Conservation (phyloP, 1,140 invertebrate genomes). For the Aricia agestis region DNA sequence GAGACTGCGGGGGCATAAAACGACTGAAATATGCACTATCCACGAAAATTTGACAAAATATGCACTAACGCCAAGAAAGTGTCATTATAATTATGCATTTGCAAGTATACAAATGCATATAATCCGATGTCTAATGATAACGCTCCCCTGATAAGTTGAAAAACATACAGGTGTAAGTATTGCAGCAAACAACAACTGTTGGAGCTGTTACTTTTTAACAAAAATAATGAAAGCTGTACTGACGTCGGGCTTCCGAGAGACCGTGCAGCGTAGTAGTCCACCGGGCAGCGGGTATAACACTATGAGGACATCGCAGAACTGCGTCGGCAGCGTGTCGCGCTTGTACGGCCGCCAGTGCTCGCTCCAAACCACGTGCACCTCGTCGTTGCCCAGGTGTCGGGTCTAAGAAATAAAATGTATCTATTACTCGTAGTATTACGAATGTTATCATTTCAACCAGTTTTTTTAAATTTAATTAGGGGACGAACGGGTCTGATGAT, state of each 20-base stretch:
- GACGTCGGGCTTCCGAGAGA: slow-evolving; percentile 91
- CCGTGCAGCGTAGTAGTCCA: slow-evolving; percentile 87
- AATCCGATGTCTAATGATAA: no score
- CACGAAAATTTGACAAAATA: no score
- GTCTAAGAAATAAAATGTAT: slow-evolving; percentile 77
- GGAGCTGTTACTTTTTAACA: not conserved
- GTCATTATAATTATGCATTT: no score
- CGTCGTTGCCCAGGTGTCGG: slow-evolving; percentile 97
- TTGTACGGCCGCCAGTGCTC: slow-evolving; percentile 97
- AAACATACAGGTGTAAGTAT: no score
- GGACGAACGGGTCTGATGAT: no score
- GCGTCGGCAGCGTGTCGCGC: slow-evolving; percentile 97
- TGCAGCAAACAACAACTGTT: no score
- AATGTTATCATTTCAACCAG: not conserved
- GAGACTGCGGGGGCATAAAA: no score
- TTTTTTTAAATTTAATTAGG: no score
- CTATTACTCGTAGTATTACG: not conserved
- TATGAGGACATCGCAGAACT: slow-evolving; percentile 99
- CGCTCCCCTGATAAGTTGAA: no score
- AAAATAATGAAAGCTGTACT: slow-evolving; percentile 33
- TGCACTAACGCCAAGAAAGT: no score
- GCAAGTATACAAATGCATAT: no score
- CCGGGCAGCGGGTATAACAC: slow-evolving; percentile 95
- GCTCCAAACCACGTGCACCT: slow-evolving; percentile 99
- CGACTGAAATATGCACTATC: no score